Conservation (phyloP, 2,888 invertebrate genomes). For the Tenthredo livida region DNA sequence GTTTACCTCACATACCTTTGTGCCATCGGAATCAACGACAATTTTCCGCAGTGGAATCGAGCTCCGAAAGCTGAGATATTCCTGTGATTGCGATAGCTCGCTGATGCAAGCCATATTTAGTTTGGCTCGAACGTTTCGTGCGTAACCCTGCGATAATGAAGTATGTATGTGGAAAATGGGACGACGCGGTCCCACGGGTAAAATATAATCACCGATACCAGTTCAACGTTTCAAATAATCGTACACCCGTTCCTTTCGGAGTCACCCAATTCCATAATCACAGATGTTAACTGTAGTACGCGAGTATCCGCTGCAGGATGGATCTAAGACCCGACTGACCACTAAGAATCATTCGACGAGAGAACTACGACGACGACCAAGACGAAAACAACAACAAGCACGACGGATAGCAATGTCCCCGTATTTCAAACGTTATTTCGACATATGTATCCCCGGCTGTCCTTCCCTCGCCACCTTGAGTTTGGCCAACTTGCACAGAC, state of each 20-base stretch:
- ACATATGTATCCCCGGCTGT: not conserved
- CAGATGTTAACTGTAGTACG: not conserved
- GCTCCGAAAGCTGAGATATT: conserved; percentile 90
- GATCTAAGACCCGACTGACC: not conserved
- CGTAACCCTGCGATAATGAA: not conserved
- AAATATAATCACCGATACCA: not conserved
- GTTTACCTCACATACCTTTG: conserved; percentile 81
- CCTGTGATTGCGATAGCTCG: conserved; percentile 87
- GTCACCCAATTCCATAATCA: conserved; percentile 38
- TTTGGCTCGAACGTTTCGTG: not conserved
- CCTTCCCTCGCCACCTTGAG: conserved; percentile 7
- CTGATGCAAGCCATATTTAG: conserved; percentile 83
- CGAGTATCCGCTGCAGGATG: conserved; percentile 3
- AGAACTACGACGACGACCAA: not conserved
- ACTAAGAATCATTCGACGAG: conserved; percentile 14
- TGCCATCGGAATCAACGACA: conserved; percentile 88
- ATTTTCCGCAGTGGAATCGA: conserved; percentile 88
- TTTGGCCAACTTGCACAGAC: conserved; percentile 1
- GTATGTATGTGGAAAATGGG: not conserved
- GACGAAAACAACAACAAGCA: conserved; percentile 19
- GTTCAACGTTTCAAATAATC: not conserved
- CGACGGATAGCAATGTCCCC: not conserved
- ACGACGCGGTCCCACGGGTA: not conserved
- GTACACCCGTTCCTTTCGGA: not conserved
- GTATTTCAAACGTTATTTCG: conserved; percentile 11